Evolutionary conservation across 2,797 vertebrate genomes (phyloP).

Genomic region (Mormyrus hasselquistii): DNA sequence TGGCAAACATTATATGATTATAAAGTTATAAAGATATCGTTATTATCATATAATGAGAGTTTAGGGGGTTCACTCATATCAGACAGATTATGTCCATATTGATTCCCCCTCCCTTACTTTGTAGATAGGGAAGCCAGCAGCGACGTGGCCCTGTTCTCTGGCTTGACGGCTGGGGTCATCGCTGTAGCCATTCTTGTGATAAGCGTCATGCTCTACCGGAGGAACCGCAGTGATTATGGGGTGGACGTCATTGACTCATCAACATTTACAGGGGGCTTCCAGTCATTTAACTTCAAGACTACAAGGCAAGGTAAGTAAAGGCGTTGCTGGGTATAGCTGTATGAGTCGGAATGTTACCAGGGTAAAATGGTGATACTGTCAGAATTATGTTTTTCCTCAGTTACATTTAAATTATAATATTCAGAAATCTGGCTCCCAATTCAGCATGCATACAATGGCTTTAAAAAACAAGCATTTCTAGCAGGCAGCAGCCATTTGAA

Average conservation of each 20-base stretch:
- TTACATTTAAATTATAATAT: background rate
- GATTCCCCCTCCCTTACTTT: background rate
- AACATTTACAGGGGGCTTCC: constrained; percentile 87
- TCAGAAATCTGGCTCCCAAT: background rate
- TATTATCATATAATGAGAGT: background rate
- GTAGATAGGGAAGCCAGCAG: constrained; percentile 78
- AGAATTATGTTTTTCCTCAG: background rate
- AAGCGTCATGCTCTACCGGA: constrained; percentile 82
- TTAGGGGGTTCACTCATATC: background rate
- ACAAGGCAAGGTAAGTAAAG: constrained; percentile 80
- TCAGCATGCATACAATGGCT: background rate
- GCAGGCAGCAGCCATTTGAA: background rate
- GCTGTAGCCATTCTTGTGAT: constrained; percentile 80
- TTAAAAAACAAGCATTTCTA: background rate
- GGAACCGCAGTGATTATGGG: constrained; percentile 91
- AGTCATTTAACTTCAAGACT: constrained; percentile 97
- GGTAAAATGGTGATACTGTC: background rate
- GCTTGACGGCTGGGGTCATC: constrained; percentile 81
- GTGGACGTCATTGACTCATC: constrained; percentile 95
- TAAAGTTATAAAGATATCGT: background rate
- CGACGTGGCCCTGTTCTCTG: constrained; percentile 86
- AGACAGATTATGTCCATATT: background rate
- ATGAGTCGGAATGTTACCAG: background rate
- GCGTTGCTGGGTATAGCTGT: background rate
- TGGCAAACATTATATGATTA: background rate